Evolutionary conservation across 2,113 vertebrate species (phyloP).

Genomic region (Himantopus leucocephalus): DNA sequence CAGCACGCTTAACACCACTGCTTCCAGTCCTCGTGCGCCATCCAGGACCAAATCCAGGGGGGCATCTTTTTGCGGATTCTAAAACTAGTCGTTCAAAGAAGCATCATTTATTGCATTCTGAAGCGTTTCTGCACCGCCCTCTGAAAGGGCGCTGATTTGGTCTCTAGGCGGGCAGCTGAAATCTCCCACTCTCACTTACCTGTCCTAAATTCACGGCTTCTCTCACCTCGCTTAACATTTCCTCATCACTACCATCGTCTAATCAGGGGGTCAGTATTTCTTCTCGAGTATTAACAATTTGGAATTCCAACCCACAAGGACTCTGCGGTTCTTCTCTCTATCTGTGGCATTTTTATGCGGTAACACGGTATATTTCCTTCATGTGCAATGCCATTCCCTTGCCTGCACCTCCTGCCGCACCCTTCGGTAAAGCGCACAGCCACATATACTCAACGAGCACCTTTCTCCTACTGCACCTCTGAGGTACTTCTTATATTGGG

Average conservation of each 20-base stretch:
- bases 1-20: too few relatives aligned
- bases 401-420: background rate
- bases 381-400: rapidly evolving
- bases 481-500: too few relatives aligned
- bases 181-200: background rate
- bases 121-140: background rate
- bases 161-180: background rate
- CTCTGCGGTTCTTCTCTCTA: background rate
- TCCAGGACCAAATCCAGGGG: too few relatives aligned
- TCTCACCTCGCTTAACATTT: background rate
- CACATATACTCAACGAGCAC: background rate
- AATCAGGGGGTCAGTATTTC: background rate
- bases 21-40: background rate
- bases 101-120: too few relatives aligned
- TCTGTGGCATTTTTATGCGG: background rate
- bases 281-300: background rate
- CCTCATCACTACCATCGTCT: background rate
- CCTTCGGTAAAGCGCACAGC: background rate
- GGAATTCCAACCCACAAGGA: background rate
- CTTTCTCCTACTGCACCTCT: background rate
- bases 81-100: background rate
- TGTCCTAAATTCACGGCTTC: background rate
- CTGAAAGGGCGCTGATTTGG: background rate
- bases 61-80: background rate
- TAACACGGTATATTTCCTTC: too few relatives aligned